Conservation (phyloP, 2,888 invertebrate species). For the Agriopis aurantiaria region DNA sequence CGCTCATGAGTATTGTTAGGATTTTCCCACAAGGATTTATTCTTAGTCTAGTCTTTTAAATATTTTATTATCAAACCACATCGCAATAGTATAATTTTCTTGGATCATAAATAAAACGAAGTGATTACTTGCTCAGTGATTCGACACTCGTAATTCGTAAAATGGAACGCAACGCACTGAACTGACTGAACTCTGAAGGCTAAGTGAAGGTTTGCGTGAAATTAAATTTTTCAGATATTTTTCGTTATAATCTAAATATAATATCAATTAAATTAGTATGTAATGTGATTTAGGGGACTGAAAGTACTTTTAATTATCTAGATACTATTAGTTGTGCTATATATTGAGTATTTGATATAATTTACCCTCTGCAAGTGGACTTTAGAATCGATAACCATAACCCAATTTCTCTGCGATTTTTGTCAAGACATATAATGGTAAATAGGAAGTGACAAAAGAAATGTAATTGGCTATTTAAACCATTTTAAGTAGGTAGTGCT, state of each 20-base stretch:
- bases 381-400: slow-evolving; percentile 84
- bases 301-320: slow-evolving; percentile 3
- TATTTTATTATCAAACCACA: too few species aligned
- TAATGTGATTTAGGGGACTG: slow-evolving; percentile 13
- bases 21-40: too few species aligned
- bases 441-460: slow-evolving; percentile 40
- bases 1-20: too few species aligned
- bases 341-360: slow-evolving; percentile 28
- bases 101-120: too few species aligned
- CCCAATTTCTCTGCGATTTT: slow-evolving; percentile 57
- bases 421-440: slow-evolving; percentile 33
- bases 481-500: slow-evolving; percentile 20
- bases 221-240: slow-evolving; percentile 9
- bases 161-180: neutral
- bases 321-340: slow-evolving; percentile 5
- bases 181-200: too few species aligned
- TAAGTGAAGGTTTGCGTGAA: slow-evolving; percentile 8
- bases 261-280: neutral
- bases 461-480: slow-evolving; percentile 3
- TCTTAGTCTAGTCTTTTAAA: too few species aligned
- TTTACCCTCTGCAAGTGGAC: slow-evolving; percentile 60
- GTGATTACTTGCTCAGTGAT: too few species aligned
- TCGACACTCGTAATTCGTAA: neutral
- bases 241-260: neutral
- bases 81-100: too few species aligned